Evolutionary conservation across 2,888 invertebrate genomes (phyloP).

Genomic region (Zhuqinia jingwanae): DNA sequence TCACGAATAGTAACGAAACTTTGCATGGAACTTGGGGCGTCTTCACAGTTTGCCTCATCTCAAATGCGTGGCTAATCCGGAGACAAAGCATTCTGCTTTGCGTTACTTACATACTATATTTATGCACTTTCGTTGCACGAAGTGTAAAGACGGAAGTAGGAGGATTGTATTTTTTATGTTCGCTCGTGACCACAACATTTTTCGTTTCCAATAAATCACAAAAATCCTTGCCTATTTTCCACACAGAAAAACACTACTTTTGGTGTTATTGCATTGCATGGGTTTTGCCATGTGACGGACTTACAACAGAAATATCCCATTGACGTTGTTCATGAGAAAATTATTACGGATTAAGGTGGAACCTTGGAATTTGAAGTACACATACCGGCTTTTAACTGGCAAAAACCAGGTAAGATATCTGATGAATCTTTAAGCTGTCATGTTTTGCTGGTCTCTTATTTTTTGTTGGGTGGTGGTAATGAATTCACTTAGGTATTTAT

Average conservation of each 20-base stretch:
- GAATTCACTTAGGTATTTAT: not conserved
- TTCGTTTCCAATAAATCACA: slow-evolving; percentile 24
- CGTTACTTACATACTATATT: too few relatives aligned
- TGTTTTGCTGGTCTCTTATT: not conserved
- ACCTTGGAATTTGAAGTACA: too few relatives aligned
- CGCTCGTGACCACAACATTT: slow-evolving; percentile 24
- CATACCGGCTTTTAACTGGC: slow-evolving; percentile 13
- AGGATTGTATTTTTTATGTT: slow-evolving; percentile 2
- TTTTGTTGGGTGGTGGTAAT: too few relatives aligned
- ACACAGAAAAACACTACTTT: too few relatives aligned
- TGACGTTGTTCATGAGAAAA: not conserved
- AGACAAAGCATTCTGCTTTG: too few relatives aligned
- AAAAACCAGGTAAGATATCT: slow-evolving; percentile 26
- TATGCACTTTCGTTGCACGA: too few relatives aligned
- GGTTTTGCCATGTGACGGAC: slow-evolving; percentile 12
- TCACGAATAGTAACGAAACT: too few relatives aligned
- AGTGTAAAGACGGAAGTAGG: slow-evolving; percentile 32
- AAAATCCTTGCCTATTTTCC: too few relatives aligned
- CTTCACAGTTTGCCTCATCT: too few relatives aligned
- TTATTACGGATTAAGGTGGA: not conserved
- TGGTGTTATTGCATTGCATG: not conserved
- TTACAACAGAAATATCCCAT: not conserved
- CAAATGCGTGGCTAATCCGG: too few relatives aligned
- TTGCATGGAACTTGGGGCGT: too few relatives aligned
- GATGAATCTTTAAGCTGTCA: not conserved